Conservation (phyloP, 2,888 invertebrate species). For the Oithona nana region DNA sequence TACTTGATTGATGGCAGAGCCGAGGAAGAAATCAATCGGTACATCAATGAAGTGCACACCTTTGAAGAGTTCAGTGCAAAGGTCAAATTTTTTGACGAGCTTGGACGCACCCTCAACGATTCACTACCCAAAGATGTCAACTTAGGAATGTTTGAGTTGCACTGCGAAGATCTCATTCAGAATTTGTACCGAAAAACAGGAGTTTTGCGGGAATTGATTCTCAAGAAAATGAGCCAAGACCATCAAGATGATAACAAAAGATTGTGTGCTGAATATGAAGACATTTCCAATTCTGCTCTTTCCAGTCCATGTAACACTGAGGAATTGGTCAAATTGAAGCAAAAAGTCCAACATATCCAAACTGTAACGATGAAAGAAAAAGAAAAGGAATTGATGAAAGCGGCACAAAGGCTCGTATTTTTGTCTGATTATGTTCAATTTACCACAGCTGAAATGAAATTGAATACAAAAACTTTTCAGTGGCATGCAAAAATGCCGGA, state of each 20-base stretch:
- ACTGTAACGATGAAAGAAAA: conserved; percentile 46
- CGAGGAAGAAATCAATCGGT: conserved; percentile 41
- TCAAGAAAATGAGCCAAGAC: conserved; percentile 13
- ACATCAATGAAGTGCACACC: conserved; percentile 39
- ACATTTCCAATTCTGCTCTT: conserved; percentile 54
- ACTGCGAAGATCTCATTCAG: conserved; percentile 51
- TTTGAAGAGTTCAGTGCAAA: conserved; percentile 32
- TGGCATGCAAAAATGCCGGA: conserved; percentile 66
- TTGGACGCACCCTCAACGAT: not conserved
- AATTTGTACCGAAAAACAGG: conserved; percentile 11
- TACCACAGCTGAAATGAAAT: conserved; percentile 64
- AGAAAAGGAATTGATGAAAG: conserved; percentile 44
- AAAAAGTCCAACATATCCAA: conserved; percentile 54
- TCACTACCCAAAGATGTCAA: conserved; percentile 38
- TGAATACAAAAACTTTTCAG: conserved; percentile 66
- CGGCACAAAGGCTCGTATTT: conserved; percentile 40
- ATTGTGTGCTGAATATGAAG: conserved; percentile 62
- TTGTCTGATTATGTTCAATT: conserved; percentile 60
- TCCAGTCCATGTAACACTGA: conserved; percentile 63
- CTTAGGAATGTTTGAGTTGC: conserved; percentile 66
- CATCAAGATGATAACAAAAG: conserved; percentile 29
- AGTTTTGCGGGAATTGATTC: conserved; percentile 4
- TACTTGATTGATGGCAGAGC: conserved; percentile 54
- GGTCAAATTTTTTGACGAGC: conserved; percentile 24
- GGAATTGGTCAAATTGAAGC: conserved; percentile 60